Evolutionary conservation across 2,888 invertebrate genomes (phyloP).

Genomic region (Anoplius nigerrimus): DNA sequence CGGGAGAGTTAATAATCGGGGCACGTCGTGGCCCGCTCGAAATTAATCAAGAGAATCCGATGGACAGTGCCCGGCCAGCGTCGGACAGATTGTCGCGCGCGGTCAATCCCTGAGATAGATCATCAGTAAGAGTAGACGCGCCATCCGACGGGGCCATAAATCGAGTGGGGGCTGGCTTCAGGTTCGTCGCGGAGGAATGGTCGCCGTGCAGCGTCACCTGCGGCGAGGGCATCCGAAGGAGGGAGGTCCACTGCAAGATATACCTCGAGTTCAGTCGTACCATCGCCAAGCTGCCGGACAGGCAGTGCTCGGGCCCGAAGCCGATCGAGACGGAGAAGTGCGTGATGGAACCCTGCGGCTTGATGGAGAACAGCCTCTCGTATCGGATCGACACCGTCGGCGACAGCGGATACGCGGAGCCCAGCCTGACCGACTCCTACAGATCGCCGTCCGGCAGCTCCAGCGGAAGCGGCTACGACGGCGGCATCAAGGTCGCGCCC

Average conservation of each 20-base stretch:
- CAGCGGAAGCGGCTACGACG: slow-evolving; percentile 51
- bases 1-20: too few relatives aligned
- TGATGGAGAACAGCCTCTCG: slow-evolving; percentile 70
- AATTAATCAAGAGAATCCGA: too few relatives aligned
- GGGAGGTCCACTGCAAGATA: slow-evolving; percentile 95
- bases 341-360: slow-evolving; percentile 83
- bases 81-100: neutral
- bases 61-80: too few relatives aligned
- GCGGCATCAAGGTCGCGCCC: slow-evolving; percentile 74
- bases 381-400: slow-evolving; percentile 73
- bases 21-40: too few relatives aligned
- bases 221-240: slow-evolving; percentile 90
- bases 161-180: slow-evolving; percentile 34
- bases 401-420: slow-evolving; percentile 73
- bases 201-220: slow-evolving; percentile 94
- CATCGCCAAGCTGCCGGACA: slow-evolving; percentile 90
- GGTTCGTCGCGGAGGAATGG: slow-evolving; percentile 96
- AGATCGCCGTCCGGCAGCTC: slow-evolving; percentile 63
- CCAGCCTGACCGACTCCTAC: slow-evolving; percentile 70
- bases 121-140: neutral
- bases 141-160: neutral
- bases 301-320: slow-evolving; percentile 90
- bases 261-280: slow-evolving; percentile 94
- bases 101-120: slow-evolving; percentile 1
- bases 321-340: slow-evolving; percentile 89